These are phyloP conservation scores for Anarhynchus alexandrinus DNA, from an alignment of 2,113 vertebrate species.

Conservation along the genomic window DNA sequence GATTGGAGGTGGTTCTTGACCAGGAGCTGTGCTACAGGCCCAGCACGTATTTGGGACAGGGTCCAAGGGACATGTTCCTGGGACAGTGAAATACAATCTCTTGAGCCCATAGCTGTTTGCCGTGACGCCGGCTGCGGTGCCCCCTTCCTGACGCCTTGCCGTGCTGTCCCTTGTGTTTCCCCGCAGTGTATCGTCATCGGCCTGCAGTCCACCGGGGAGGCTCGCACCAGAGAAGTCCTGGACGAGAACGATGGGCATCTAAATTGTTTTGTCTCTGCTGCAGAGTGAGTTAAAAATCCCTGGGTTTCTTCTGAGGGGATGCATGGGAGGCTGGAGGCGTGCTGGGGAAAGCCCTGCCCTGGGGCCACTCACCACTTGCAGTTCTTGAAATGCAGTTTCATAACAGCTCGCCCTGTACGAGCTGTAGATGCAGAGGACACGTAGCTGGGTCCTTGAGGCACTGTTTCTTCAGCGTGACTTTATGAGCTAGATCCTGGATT, in stretches of 20 bases:
- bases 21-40: neutral
- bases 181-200: conserved; percentile 92
- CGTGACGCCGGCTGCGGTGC: neutral
- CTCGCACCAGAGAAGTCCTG: conserved; percentile 92
- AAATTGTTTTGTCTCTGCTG: conserved; percentile 93
- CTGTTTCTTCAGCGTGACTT: neutral
- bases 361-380: neutral
- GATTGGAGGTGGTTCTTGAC: neutral
- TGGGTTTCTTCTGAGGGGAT: neutral
- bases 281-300: conserved; percentile 68
- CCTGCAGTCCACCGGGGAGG: conserved; percentile 95
- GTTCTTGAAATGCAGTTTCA: neutral
- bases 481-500: neutral
- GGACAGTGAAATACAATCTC: neutral
- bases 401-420: neutral
- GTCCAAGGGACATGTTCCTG: neutral
- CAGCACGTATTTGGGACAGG: rapidly evolving
- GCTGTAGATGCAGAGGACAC: neutral
- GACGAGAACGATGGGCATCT: conserved; percentile 93
- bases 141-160: neutral
- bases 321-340: neutral
- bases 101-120: neutral
- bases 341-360: neutral
- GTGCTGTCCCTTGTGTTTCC: neutral
- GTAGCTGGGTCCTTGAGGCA: neutral